phyloP scores from a whole-genome alignment of 1,140 invertebrate genomes.

The Danaus melanippus region DNA sequence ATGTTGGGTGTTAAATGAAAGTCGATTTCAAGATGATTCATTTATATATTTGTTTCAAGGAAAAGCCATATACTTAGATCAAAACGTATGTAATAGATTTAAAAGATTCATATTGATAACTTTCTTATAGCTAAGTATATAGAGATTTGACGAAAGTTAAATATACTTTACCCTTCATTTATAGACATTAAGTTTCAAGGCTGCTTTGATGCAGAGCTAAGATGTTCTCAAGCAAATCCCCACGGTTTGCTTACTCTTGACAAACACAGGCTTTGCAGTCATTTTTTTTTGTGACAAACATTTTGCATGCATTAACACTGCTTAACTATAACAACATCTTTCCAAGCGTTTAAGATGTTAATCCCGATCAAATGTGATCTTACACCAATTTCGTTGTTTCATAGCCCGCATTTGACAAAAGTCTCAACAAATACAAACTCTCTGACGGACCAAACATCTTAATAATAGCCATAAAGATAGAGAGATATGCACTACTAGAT shows the following conservation, averaged over 20 bases:
- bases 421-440: constrained; percentile 26
- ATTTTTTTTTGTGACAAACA: neutral
- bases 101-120: constrained; percentile 38
- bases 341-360: too few species aligned
- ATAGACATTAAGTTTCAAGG: neutral
- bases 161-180: constrained; percentile 24
- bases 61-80: constrained; percentile 63
- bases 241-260: constrained; percentile 36
- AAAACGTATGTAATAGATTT: constrained; percentile 56
- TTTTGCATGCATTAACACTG: too few species aligned
- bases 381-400: constrained; percentile 45
- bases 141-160: constrained; percentile 61
- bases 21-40: constrained; percentile 52
- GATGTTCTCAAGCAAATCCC: too few species aligned
- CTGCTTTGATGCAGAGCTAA: too few species aligned
- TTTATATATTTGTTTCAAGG: constrained; percentile 55
- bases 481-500: constrained; percentile 13
- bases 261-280: constrained; percentile 47
- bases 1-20: constrained; percentile 24
- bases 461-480: constrained; percentile 16
- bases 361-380: too few species aligned
- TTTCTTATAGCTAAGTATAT: constrained; percentile 23
- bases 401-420: constrained; percentile 66
- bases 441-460: constrained; percentile 7
- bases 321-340: too few species aligned